phyloP scores from a whole-genome alignment of 2,797 vertebrate genomes.

The Discoglossus pictus region DNA sequence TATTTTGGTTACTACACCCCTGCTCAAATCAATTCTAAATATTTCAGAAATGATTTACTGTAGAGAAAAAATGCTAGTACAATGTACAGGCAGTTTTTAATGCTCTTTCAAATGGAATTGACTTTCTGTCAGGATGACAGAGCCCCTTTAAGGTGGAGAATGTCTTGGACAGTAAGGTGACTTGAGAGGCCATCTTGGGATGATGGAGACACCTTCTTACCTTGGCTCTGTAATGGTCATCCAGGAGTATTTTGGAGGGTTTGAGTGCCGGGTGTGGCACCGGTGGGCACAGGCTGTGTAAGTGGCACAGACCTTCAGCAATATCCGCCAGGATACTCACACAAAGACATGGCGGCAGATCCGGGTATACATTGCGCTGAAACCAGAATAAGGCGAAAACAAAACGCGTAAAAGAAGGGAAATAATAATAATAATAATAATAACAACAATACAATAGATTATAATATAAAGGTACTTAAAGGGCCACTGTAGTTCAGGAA shows the following conservation, averaged over 20 bases:
- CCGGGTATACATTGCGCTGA: constrained; percentile 21
- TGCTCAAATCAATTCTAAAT: too few relatives aligned
- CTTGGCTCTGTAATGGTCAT: constrained; percentile 27
- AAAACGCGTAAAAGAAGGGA: neutral
- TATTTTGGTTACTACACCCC: too few relatives aligned
- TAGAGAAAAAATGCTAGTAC: too few relatives aligned
- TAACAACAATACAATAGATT: neutral
- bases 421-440: neutral
- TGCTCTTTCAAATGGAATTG: too few relatives aligned
- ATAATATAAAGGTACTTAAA: neutral
- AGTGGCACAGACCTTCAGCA: constrained; percentile 18
- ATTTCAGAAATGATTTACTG: too few relatives aligned
- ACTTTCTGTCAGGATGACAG: too few relatives aligned
- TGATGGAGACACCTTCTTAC: constrained; percentile 13
- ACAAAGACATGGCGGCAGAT: constrained; percentile 7
- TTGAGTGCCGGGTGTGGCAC: constrained; percentile 16
- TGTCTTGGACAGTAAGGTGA: too few relatives aligned
- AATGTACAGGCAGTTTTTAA: too few relatives aligned
- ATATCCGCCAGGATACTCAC: constrained; percentile 21
- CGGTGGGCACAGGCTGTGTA: constrained; percentile 16
- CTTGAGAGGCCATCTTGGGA: too few relatives aligned
- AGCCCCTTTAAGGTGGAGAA: too few relatives aligned
- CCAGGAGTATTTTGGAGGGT: constrained; percentile 31
- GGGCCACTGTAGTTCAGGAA: neutral
- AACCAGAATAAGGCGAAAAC: constrained; percentile 8